phyloP scores from a whole-genome alignment of 2,888 invertebrate species.

The Polyploca ridens region DNA sequence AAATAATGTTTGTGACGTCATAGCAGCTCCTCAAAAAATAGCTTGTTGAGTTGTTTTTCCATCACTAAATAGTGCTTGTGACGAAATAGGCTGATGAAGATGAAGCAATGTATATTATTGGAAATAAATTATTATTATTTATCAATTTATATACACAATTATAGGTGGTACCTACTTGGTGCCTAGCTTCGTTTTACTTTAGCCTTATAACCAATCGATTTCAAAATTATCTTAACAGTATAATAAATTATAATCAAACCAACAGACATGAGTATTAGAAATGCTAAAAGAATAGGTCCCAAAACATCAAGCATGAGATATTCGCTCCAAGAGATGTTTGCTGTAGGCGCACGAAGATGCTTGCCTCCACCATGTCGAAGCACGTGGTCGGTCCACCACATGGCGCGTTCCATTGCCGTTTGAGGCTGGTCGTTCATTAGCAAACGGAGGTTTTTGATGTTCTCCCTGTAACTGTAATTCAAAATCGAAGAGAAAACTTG shows the following conservation, averaged over 20 bases:
- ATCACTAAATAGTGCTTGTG: too few species aligned
- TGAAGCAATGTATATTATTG: too few species aligned
- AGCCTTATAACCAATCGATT: background rate
- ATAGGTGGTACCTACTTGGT: too few species aligned
- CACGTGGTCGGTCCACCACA: conserved; percentile 42
- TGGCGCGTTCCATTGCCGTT: conserved; percentile 31
- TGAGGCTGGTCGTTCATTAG: conserved; percentile 33
- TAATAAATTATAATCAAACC: background rate
- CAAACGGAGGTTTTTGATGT: conserved; percentile 23
- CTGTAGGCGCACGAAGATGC: conserved; percentile 34
- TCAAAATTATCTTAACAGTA: background rate
- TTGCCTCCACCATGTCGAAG: conserved; percentile 37
- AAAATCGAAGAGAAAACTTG: background rate
- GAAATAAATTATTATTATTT: too few species aligned
- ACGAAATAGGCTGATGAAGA: too few species aligned
- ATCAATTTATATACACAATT: too few species aligned
- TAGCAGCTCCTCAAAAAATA: too few species aligned
- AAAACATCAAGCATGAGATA: conserved; percentile 20
- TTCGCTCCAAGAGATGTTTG: conserved; percentile 36
- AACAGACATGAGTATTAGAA: conserved; percentile 1
- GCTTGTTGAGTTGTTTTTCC: too few species aligned
- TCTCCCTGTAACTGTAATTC: conserved; percentile 27
- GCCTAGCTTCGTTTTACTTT: background rate
- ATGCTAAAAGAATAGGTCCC: background rate
- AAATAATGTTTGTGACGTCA: too few species aligned